Conservation (phyloP, 92 coral and sea anemone genomes). For the Chrysogorgia sp. region DNA sequence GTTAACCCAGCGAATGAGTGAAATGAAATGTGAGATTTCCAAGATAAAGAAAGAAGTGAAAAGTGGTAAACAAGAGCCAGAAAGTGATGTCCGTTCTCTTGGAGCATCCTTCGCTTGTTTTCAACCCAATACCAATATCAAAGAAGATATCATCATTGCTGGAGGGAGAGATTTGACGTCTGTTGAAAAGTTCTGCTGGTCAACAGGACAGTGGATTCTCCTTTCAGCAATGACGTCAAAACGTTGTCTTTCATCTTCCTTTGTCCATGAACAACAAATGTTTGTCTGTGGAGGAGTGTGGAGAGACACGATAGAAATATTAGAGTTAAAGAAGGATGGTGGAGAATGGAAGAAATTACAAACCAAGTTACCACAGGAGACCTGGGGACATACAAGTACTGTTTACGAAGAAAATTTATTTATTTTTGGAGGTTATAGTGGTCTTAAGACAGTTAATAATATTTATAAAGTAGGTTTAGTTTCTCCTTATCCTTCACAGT, state of each 20-base stretch:
- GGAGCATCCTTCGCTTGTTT: not conserved
- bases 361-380: not conserved
- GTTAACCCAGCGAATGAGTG: not conserved
- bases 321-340: not conserved
- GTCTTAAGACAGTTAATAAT: not conserved
- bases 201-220: not conserved
- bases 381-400: not conserved
- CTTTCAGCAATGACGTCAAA: not conserved
- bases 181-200: conserved; percentile 10
- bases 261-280: not conserved
- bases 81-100: not conserved
- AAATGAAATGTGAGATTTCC: not conserved
- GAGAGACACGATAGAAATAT: not conserved
- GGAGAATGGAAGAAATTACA: not conserved
- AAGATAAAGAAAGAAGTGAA: not conserved
- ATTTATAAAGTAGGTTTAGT: not conserved
- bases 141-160: not conserved
- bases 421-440: conserved; percentile 17
- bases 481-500: conserved; percentile 13
- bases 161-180: conserved; percentile 1
- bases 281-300: not conserved
- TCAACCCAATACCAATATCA: not conserved
- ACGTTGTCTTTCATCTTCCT: not conserved
- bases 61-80: not conserved
- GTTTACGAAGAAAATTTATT: conserved; percentile 10